Percentiles rank a stretch among this genome's conserved stretches.
These are phyloP conservation scores for Thereva unica DNA, from an alignment of 2,888 invertebrate genomes.

Conservation along the genomic window DNA sequence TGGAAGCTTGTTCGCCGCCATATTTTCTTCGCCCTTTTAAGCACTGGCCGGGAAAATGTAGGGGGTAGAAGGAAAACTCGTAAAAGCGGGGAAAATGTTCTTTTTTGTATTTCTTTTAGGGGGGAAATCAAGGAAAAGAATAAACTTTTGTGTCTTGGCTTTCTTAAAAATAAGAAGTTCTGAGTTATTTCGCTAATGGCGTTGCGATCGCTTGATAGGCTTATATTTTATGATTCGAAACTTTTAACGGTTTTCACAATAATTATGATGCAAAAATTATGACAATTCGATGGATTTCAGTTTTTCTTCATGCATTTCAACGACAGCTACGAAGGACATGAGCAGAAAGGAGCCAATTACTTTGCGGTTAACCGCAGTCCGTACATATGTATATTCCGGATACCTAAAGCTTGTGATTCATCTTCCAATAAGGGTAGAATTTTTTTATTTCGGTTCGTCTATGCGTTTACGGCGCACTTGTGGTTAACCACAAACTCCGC, in stretches of 20 bases:
- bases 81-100: slow-evolving; percentile 26
- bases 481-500: slow-evolving; percentile 46
- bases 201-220: slow-evolving; percentile 33
- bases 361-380: slow-evolving; percentile 58
- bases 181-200: slow-evolving; percentile 28
- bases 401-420: slow-evolving; percentile 32
- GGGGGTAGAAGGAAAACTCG: not conserved
- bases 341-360: slow-evolving; percentile 56
- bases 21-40: slow-evolving; percentile 4
- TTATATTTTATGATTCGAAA: not conserved
- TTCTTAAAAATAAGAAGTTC: slow-evolving; percentile 23
- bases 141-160: slow-evolving; percentile 40
- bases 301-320: not conserved
- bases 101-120: slow-evolving; percentile 35
- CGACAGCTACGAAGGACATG: slow-evolving; percentile 41
- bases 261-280: not conserved
- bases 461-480: slow-evolving; percentile 36
- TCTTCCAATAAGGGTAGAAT: slow-evolving; percentile 4
- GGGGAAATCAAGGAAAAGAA: slow-evolving; percentile 29
- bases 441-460: slow-evolving; percentile 12
- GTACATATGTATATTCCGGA: not conserved
- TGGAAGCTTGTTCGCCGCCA: not conserved
- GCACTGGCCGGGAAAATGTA: not conserved
- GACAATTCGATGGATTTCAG: not conserved
- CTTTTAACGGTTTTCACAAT: not conserved